Base-by-base conservation (phyloP, 2,888 invertebrate species). In the Macrophya alboannulata region DNA sequence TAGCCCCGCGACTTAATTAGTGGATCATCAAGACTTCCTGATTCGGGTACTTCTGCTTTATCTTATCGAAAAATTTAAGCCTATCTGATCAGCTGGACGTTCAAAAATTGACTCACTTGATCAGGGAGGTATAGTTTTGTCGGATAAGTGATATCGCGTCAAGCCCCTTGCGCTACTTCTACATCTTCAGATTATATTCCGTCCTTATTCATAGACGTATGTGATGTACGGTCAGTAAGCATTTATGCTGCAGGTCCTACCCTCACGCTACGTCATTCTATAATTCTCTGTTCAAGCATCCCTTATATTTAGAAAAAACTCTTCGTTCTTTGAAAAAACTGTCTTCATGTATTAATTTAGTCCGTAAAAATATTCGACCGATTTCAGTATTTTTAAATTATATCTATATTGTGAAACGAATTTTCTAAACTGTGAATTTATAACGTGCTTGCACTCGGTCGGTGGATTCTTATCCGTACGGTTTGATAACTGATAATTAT, bases 61-160 rank as follows among this genome's bases (percentile, higher is more conserved):
- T 90, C 90, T 90, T 90, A 90, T 90, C 90, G 71, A 51, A 25
- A 15, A 65, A 83, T 71, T 71, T 65, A 17, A 37, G 25, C 65
- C 86, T 87, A 90, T 88, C 89, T 71, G 85, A 82, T 87, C 86
- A 86, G 87, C 88, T 85, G 86, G 87, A 86, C 85, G 82, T 43
- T 65, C 48, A 40, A n/a, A 85, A 85, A 81, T 85, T 83, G 77
- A 86, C 45, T 87, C 87, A 84, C 15, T 31, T 31, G 83, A 87
- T 86, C 59, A 37, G 55, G n/a, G 68, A 71, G 87, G 37, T 89
- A 86, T 62, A 65, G 81, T 88, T 72, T n/a, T 43, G 51, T 43
- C 62, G 51, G 84, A 85, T 86, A 87, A 84, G 68, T 74, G 72
- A 71, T 59, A 84, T 62, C 59, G 72, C 43, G 25, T 68, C 83